Conservation (phyloP, 2,113 vertebrate genomes). For the Antechinus flavipes region DNA sequence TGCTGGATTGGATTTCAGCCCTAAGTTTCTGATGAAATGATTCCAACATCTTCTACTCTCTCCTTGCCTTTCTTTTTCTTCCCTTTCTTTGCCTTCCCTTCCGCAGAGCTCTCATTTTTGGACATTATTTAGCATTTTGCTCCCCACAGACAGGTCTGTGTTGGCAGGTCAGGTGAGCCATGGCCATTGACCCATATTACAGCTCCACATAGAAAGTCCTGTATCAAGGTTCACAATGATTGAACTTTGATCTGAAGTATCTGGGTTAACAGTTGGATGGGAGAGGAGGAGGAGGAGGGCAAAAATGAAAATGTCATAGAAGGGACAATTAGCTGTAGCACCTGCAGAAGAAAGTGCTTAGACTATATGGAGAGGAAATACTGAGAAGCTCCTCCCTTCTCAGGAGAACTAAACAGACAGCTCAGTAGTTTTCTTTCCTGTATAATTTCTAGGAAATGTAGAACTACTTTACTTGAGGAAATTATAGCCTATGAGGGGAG, state of each 20-base stretch:
- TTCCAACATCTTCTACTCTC: not conserved
- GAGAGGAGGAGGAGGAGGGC: not conserved
- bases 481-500: not conserved
- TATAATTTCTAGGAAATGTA: not conserved
- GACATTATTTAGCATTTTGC: not conserved
- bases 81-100: not conserved
- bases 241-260: slow-evolving; percentile 48
- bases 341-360: not conserved
- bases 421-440: not conserved
- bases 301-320: rapidly evolving
- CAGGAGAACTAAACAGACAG: not conserved
- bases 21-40: not conserved
- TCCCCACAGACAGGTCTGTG: not conserved
- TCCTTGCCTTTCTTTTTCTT: not conserved
- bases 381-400: not conserved
- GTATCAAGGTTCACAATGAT: slow-evolving; percentile 65
- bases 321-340: not conserved
- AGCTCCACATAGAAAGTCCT: slow-evolving; percentile 30
- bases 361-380: not conserved
- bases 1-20: not conserved
- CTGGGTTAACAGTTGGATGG: not conserved
- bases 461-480: not conserved
- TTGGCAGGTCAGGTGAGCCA: not conserved
- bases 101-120: not conserved
- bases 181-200: slow-evolving; percentile 37